Percentiles rank a stretch among this genome's conserved stretches.
Evolutionary conservation across 2,888 invertebrate species (phyloP).

Genomic region (Agrotis clavis): DNA sequence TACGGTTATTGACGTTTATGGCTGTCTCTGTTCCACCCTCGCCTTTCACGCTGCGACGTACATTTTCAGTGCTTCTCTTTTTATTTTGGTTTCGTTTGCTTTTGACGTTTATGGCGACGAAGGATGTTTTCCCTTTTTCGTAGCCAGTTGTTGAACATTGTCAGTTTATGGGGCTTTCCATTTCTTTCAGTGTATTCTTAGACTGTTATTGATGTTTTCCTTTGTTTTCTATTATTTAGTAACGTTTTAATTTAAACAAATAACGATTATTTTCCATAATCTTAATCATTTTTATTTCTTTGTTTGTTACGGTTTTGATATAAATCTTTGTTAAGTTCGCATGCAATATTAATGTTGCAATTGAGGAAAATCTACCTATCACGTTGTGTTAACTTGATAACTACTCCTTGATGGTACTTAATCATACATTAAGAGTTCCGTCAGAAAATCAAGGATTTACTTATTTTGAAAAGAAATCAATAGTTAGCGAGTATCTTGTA

Average conservation of each 20-base stretch:
- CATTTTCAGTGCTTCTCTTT: conserved; percentile 11
- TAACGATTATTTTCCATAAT: conserved; percentile 5
- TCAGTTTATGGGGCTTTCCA: conserved; percentile 6
- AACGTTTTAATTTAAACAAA: conserved; percentile 14
- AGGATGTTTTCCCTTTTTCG: conserved; percentile 8
- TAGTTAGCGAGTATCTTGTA: conserved; percentile 4
- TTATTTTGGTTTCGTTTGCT: conserved; percentile 15
- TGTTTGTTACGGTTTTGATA: conserved; percentile 16
- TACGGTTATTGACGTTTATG: conserved; percentile 36
- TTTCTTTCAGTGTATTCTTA: conserved; percentile 9
- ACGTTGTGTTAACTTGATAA: conserved; percentile 23
- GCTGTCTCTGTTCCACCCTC: conserved; percentile 9
- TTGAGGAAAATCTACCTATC: conserved; percentile 26
- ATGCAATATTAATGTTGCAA: conserved; percentile 14
- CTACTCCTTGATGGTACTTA: neutral
- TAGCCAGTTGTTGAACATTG: conserved; percentile 3
- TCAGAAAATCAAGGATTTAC: neutral
- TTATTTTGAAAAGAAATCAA: neutral
- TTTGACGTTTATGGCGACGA: conserved; percentile 21
- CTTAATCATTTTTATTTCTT: conserved; percentile 15
- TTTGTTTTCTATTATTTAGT: conserved; percentile 5
- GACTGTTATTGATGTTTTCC: conserved; percentile 14
- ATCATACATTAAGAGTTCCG: neutral
- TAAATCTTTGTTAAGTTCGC: conserved; percentile 21
- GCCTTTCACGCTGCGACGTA: neutral